Percentiles rank a stretch among this genome's conserved stretches.
phyloP scores from a whole-genome alignment of 1,140 invertebrate genomes.

The Polyergus mexicanus region DNA sequence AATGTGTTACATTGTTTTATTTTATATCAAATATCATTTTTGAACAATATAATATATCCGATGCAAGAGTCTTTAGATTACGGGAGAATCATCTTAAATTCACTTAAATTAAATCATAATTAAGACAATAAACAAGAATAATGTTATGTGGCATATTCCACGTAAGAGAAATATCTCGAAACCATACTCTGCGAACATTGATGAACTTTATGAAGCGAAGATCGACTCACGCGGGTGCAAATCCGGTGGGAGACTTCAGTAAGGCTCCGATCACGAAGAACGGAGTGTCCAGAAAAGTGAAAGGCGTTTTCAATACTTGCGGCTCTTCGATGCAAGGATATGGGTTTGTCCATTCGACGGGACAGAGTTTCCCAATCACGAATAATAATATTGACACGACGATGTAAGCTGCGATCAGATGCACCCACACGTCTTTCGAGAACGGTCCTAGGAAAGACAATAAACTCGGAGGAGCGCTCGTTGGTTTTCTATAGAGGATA shows the following conservation, averaged over 20 bases:
- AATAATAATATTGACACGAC: conserved; percentile 93
- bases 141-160: not conserved
- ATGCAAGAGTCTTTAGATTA: not conserved
- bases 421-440: conserved; percentile 93
- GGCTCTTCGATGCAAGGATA: conserved; percentile 92
- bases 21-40: not conserved
- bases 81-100: not conserved
- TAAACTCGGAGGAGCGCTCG: conserved; percentile 91
- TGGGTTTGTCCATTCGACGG: conserved; percentile 94
- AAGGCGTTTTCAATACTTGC: conserved; percentile 91
- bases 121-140: not conserved
- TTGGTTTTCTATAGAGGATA: conserved; percentile 93
- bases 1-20: conserved; percentile 26
- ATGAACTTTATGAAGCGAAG: not conserved
- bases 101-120: not conserved
- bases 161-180: conserved; percentile 21
- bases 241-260: conserved; percentile 93
- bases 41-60: not conserved
- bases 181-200: conserved; percentile 50
- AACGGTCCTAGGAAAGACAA: conserved; percentile 96
- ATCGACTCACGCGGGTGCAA: conserved; percentile 89
- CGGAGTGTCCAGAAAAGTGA: conserved; percentile 93
- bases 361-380: conserved; percentile 92
- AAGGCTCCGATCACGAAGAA: conserved; percentile 93
- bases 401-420: conserved; percentile 92